phyloP scores from a whole-genome alignment of 92 coral and sea anemone genomes.

The Pocillopora meandrina region DNA sequence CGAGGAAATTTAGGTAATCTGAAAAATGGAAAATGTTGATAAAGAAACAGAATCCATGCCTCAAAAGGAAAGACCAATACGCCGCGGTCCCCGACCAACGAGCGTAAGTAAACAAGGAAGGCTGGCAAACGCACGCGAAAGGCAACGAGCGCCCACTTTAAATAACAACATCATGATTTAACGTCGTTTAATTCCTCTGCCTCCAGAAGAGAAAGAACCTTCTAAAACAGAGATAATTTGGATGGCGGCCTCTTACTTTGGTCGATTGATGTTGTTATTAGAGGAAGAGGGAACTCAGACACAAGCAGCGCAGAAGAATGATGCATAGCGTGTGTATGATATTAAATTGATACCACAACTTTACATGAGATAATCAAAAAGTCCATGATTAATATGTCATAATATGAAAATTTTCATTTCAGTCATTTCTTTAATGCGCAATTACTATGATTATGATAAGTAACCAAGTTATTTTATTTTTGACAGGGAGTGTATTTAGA shows the following conservation, averaged over 20 bases:
- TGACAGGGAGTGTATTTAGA: not conserved
- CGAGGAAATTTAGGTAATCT: not conserved
- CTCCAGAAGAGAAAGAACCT: slow-evolving; percentile 77
- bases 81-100: slow-evolving; percentile 64
- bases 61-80: slow-evolving; percentile 52
- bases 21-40: slow-evolving; percentile 1
- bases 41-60: not conserved
- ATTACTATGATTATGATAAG: not conserved
- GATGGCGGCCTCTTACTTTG: slow-evolving; percentile 78
- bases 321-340: not conserved
- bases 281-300: not conserved
- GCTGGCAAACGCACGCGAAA: slow-evolving; percentile 74
- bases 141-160: slow-evolving; percentile 67
- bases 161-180: slow-evolving; percentile 68
- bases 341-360: not conserved
- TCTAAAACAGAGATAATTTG: slow-evolving; percentile 79
- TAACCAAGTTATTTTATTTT: not conserved
- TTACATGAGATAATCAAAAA: not conserved
- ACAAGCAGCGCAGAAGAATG: not conserved
- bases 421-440: not conserved
- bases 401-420: not conserved
- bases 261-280: slow-evolving; percentile 14
- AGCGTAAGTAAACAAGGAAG: slow-evolving; percentile 68
- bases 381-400: not conserved
- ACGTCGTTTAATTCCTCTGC: slow-evolving; percentile 65